A percentile compares a stretch with the other conserved stretches of the same genome.
Evolutionary conservation across 2,113 vertebrate genomes (phyloP).

Genomic region (Hiodon alosoides): DNA sequence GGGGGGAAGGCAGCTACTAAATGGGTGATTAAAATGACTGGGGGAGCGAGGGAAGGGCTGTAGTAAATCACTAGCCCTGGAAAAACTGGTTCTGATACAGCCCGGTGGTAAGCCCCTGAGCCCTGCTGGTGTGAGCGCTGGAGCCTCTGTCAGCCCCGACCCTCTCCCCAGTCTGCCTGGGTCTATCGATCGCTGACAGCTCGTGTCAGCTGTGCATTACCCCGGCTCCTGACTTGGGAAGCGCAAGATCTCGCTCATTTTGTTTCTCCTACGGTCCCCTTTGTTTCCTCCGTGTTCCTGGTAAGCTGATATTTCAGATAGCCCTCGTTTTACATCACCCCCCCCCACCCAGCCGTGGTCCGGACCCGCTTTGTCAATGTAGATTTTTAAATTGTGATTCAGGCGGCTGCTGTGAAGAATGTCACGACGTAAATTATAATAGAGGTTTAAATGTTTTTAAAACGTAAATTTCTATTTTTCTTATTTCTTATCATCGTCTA

Average conservation of each 20-base stretch:
- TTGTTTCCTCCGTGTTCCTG: conserved; percentile 22
- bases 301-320: conserved; percentile 30
- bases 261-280: conserved; percentile 27
- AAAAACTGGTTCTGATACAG: conserved; percentile 20
- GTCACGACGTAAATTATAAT: no score
- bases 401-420: no score
- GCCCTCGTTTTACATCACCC: conserved; percentile 19
- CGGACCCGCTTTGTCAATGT: not conserved
- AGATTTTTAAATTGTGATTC: no score
- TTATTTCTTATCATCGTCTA: no score
- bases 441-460: no score
- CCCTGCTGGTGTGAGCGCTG: not conserved
- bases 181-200: conserved; percentile 45
- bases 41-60: not conserved
- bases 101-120: conserved; percentile 11
- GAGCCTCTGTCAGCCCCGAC: conserved; percentile 1
- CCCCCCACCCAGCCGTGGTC: not conserved
- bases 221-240: conserved; percentile 42
- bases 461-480: no score
- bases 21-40: conserved; percentile 9
- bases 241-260: conserved; percentile 42
- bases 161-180: conserved; percentile 24
- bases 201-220: conserved; percentile 42
- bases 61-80: conserved; percentile 8
- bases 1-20: not conserved